phyloP scores from a whole-genome alignment of 2,888 invertebrate genomes.

The Clunio marinus region DNA sequence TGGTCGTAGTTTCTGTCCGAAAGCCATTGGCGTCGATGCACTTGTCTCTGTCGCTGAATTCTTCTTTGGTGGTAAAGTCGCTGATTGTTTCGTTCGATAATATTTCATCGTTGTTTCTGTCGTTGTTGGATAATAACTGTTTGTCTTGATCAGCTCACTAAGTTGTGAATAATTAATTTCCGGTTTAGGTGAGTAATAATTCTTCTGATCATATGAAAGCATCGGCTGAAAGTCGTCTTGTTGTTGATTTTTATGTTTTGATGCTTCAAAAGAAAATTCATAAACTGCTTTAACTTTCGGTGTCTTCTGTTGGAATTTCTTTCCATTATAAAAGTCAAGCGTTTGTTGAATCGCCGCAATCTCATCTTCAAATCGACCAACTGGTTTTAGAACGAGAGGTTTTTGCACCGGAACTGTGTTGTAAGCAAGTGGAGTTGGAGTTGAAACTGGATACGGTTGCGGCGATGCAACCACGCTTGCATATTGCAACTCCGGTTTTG shows the following conservation, averaged over 20 bases:
- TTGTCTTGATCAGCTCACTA: conserved; percentile 44
- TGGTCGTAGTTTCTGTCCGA: conserved; percentile 26
- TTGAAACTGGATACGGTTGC: conserved; percentile 45
- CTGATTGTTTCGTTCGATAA: conserved; percentile 58
- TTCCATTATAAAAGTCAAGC: conserved; percentile 55
- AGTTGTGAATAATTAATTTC: conserved; percentile 39
- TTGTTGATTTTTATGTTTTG: conserved; percentile 51
- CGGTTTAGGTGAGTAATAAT: conserved; percentile 40
- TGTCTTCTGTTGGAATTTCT: conserved; percentile 44
- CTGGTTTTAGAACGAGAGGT: conserved; percentile 50
- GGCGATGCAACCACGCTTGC: conserved; percentile 49
- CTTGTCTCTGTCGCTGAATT: background rate
- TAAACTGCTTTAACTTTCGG: conserved; percentile 58
- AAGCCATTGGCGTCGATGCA: conserved; percentile 7
- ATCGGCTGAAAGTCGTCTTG: conserved; percentile 50
- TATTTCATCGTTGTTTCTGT: conserved; percentile 53
- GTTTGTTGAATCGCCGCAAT: conserved; percentile 64
- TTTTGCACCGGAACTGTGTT: conserved; percentile 40
- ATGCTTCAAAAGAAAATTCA: conserved; percentile 68
- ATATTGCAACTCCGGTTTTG: conserved; percentile 53
- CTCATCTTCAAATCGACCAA: conserved; percentile 61
- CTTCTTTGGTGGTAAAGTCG: conserved; percentile 57
- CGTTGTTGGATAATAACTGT: conserved; percentile 38
- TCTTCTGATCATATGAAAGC: conserved; percentile 52
- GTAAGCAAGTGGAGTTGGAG: conserved; percentile 38